Percentiles rank a stretch among this genome's conserved stretches.
These are phyloP conservation scores for Drosophila affinis DNA, from an alignment of 2,888 invertebrate genomes.

Conservation along the genomic window DNA sequence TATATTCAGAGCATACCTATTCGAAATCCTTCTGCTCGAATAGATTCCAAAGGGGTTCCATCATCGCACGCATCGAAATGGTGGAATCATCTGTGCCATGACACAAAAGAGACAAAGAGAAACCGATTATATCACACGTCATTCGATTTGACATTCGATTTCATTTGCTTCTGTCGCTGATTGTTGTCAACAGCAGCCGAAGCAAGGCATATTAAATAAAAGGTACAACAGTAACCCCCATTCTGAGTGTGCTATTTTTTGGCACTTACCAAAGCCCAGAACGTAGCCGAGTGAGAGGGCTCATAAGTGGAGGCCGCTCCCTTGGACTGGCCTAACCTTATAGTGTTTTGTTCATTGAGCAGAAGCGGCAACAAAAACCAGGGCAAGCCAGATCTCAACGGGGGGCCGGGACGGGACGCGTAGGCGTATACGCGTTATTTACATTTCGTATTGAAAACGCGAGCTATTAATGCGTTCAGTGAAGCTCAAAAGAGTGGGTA, in stretches of 20 bases:
- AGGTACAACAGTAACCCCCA: neutral
- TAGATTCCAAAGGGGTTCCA: neutral
- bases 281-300: neutral
- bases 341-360: neutral
- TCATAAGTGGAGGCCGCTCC: neutral
- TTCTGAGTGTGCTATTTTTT: neutral
- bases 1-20: neutral
- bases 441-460: constrained; percentile 36
- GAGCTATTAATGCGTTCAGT: constrained; percentile 33
- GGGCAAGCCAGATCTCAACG: no score
- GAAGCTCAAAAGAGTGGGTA: neutral
- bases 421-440: constrained; percentile 32
- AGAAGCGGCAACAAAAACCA: constrained; percentile 4
- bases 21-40: neutral
- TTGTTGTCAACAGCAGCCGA: constrained; percentile 14
- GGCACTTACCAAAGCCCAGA: neutral
- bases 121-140: constrained; percentile 38
- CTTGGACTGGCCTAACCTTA: neutral
- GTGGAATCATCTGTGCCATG: constrained; percentile 2
- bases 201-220: neutral
- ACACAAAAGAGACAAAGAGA: constrained; percentile 15
- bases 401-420: neutral
- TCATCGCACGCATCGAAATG: neutral
- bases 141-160: constrained; percentile 47
- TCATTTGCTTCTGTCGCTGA: constrained; percentile 36